Percentiles rank a stretch among this genome's conserved stretches.
Evolutionary conservation across 2,797 vertebrate genomes (phyloP).

Genomic region (Synanceia verrucosa): DNA sequence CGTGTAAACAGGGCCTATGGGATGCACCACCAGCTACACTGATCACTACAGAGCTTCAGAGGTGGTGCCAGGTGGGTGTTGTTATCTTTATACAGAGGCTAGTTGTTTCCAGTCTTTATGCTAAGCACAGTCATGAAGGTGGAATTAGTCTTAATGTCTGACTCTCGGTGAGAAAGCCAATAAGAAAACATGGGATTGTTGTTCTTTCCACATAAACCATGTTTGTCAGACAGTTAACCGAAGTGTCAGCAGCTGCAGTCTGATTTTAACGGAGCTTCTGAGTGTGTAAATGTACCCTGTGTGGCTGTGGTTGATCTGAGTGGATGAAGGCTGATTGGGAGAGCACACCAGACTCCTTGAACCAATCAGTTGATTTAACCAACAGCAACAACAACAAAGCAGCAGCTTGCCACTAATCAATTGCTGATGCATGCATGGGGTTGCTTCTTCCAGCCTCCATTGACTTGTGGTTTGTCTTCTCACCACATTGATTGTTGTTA

Average conservation of each 20-base stretch:
- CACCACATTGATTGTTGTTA: constrained; percentile 10
- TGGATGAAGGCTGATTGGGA: constrained; percentile 49
- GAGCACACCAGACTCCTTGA: constrained; percentile 30
- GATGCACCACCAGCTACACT: not conserved
- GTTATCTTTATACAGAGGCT: not conserved
- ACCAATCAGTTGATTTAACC: constrained; percentile 60
- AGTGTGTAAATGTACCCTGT: constrained; percentile 48
- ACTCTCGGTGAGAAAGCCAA: not conserved
- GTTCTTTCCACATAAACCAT: not conserved
- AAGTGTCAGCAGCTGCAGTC: not conserved
- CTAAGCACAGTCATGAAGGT: not conserved
- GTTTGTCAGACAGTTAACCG: not conserved
- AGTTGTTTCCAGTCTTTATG: not conserved
- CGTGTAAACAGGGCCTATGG: too few relatives aligned
- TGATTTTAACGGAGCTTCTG: not conserved
- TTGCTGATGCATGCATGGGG: constrained; percentile 52
- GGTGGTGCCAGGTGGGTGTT: not conserved
- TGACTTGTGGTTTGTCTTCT: constrained; percentile 40
- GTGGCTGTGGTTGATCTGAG: constrained; percentile 41
- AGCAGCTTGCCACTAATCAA: constrained; percentile 70
- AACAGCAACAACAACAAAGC: constrained; percentile 38
- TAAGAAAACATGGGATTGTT: not conserved
- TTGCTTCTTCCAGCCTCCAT: constrained; percentile 46
- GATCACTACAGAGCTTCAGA: not conserved
- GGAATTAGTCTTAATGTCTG: not conserved